Percentiles rank a stretch among this genome's conserved stretches.
Evolutionary conservation across 35 echinoderm and acorn worm species (phyloP).

Genomic region (Apostichopus californicus): DNA sequence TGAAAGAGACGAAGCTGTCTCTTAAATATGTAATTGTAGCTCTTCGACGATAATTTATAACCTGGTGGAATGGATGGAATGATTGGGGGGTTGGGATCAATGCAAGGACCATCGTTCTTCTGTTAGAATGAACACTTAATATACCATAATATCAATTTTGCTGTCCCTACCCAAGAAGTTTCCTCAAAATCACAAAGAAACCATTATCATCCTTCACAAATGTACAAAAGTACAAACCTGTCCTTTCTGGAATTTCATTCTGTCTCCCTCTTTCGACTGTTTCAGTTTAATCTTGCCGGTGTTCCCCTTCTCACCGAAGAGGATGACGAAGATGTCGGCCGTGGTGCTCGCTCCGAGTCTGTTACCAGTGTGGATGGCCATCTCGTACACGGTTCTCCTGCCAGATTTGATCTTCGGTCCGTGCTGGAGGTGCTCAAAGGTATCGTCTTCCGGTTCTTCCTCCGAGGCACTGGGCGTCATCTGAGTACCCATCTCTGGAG

Average conservation of each 20-base stretch:
- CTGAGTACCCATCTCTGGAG: constrained; percentile 72
- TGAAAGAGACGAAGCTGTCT: too few relatives aligned
- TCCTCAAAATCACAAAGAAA: too few relatives aligned
- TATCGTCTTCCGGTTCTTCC: constrained; percentile 45
- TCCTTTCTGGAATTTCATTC: constrained; percentile 91
- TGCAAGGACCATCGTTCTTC: too few relatives aligned
- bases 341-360: constrained; percentile 90
- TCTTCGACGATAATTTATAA: too few relatives aligned
- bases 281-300: constrained; percentile 99
- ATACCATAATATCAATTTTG: too few relatives aligned
- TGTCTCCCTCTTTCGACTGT: constrained; percentile 77
- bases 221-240: constrained; percentile 65
- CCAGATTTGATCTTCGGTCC: constrained; percentile 93
- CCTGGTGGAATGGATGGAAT: too few relatives aligned
- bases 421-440: constrained; percentile 90
- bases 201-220: too few relatives aligned
- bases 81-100: too few relatives aligned
- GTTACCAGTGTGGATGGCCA: constrained; percentile 89
- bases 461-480: constrained; percentile 62
- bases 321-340: constrained; percentile 87
- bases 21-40: too few relatives aligned
- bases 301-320: constrained; percentile 94
- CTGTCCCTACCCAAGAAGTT: too few relatives aligned
- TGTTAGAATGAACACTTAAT: too few relatives aligned
- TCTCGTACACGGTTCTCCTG: constrained; percentile 88